A percentile compares a stretch with the other conserved stretches of the same genome.
phyloP scores from a whole-genome alignment of 1,140 invertebrate species.

The Cotesia chilonis region DNA sequence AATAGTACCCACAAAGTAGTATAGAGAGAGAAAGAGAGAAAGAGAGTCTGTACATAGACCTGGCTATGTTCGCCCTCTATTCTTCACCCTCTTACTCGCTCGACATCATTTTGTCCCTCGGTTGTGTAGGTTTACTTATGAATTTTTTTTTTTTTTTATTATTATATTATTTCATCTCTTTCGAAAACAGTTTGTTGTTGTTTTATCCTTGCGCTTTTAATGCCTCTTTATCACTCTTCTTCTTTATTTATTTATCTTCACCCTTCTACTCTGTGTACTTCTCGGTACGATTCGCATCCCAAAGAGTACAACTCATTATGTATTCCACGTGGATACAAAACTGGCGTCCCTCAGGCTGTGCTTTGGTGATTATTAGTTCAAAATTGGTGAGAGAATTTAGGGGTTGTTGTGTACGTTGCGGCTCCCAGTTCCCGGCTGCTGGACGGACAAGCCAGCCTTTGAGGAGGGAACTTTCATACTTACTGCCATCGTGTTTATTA shows the following conservation, averaged over 20 bases:
- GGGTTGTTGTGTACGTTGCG: conserved; percentile 8
- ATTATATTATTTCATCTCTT: no score
- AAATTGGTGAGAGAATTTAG: conserved; percentile 30
- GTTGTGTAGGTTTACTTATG: background rate
- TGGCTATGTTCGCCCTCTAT: conserved; percentile 25
- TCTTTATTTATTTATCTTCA: conserved; percentile 3
- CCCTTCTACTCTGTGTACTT: background rate
- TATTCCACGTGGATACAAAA: conserved; percentile 27
- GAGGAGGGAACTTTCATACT: conserved; percentile 15
- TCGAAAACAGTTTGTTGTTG: no score
- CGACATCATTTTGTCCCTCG: conserved; percentile 25
- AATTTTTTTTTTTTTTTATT: no score
- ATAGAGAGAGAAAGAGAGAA: no score
- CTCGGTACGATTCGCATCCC: background rate
- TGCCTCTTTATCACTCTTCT: background rate
- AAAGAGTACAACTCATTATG: conserved; percentile 21
- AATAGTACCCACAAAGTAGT: no score
- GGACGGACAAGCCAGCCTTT: background rate
- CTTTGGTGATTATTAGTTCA: conserved; percentile 35
- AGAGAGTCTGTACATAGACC: conserved; percentile 22
- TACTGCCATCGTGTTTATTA: conserved; percentile 42
- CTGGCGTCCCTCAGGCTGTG: conserved; percentile 18
- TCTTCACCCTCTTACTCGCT: conserved; percentile 13
- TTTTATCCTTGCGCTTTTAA: background rate
- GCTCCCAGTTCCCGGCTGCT: background rate